Evolutionary conservation across 2,797 vertebrate genomes (phyloP), one percentile per base, ranked within the genome.

Genomic region (Valencia hispanica): DNA sequence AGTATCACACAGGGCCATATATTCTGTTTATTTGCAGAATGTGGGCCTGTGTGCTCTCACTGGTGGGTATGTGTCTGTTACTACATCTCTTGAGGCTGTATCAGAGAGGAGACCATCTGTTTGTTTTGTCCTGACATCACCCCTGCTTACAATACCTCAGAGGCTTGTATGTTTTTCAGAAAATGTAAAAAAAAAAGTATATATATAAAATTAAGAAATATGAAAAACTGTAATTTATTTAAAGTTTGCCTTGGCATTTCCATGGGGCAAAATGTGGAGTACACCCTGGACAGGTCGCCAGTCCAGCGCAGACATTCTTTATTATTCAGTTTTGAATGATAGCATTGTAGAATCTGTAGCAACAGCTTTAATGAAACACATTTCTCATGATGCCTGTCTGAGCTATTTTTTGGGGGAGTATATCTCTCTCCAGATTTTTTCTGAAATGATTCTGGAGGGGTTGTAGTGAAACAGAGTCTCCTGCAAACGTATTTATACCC

Each of bases 121-220:
- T 93, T 89, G 86, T 86, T 89, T 84, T 91, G 88, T 89, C 90
- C 89, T 81, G 78, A 83, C 84, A 87, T 87, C 84, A 90, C 84
- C 87, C 84, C 70, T 72, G 74, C 72, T 84, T 81, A 75, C 74
- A 88, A 82, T 78, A 80, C 84, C 75, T 80, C n/a, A 51, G 74
- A 79, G 83, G 63, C 41, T 47, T 25, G 20, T 59, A 57, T 75
- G 70, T 20, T 74, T 70, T 27, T 17, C 22, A 41, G 17, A 53
- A 75, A 83, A 81, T 36, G 68, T 75, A 69, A 68, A 36, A 83
- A 77, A 51, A 55, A 10, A 2, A 17, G 47, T 25, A 80, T 57
- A n/a, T 20, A 51, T 12, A 20, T 36, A 25, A 59, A 59, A n/a
- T n/a, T n/a, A n/a, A n/a, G n/a, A 5, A 59, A 7, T 18, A 59